Conservation (phyloP, 2,888 invertebrate genomes). For the Hartigia nigra region DNA sequence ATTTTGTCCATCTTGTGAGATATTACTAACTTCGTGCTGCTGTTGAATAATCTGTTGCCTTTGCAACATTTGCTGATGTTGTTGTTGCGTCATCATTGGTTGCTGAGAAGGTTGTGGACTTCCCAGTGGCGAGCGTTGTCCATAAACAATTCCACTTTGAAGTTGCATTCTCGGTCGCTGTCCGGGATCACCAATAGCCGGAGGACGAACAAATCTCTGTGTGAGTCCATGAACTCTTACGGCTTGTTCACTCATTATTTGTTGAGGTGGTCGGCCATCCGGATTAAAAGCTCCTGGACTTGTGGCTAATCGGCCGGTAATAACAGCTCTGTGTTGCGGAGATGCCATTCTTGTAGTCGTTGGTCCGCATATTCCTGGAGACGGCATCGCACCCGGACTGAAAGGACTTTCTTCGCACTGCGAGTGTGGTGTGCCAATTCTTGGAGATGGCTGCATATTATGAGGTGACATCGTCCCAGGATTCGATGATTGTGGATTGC, state of each 20-base stretch:
- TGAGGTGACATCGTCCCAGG: slow-evolving; percentile 69
- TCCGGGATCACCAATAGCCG: slow-evolving; percentile 53
- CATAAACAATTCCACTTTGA: slow-evolving; percentile 58
- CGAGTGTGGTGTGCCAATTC: slow-evolving; percentile 74
- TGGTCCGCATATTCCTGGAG: slow-evolving; percentile 65
- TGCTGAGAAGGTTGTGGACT: slow-evolving; percentile 60
- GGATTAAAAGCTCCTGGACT: slow-evolving; percentile 65
- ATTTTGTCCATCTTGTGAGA: slow-evolving; percentile 32
- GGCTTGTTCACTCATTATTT: slow-evolving; percentile 55
- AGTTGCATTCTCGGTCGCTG: slow-evolving; percentile 61
- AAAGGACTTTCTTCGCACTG: slow-evolving; percentile 72
- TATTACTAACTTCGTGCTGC: slow-evolving; percentile 42
- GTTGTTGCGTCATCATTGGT: slow-evolving; percentile 56
- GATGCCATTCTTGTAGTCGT: slow-evolving; percentile 70
- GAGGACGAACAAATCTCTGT: slow-evolving; percentile 66
- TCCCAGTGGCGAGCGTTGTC: slow-evolving; percentile 61
- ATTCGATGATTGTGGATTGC: slow-evolving; percentile 62
- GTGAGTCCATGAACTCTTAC: slow-evolving; percentile 49
- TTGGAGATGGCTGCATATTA: slow-evolving; percentile 70
- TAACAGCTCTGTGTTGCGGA: slow-evolving; percentile 68
- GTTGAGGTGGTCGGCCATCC: slow-evolving; percentile 53
- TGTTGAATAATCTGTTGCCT: slow-evolving; percentile 47
- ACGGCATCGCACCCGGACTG: slow-evolving; percentile 69
- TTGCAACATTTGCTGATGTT: slow-evolving; percentile 59
- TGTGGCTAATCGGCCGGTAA: slow-evolving; percentile 67